Percentiles rank a stretch among this genome's conserved stretches.
phyloP scores from a whole-genome alignment of 92 coral and sea anemone genomes.

The Micromussa lordhowensis region DNA sequence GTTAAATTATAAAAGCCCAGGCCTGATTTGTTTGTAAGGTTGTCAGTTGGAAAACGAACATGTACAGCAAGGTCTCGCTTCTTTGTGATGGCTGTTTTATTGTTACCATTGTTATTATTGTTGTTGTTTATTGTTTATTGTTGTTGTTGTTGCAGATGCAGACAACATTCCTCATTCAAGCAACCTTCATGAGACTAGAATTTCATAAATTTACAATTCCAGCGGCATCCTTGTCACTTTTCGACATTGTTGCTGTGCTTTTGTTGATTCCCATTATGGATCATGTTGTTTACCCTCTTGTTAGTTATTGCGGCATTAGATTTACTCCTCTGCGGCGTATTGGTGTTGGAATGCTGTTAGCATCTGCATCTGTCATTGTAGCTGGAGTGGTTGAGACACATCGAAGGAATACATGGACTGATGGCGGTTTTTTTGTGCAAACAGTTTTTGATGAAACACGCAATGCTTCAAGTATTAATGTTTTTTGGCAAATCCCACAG shows the following conservation, averaged over 20 bases:
- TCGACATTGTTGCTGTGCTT: conserved; percentile 59
- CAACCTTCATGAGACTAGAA: conserved; percentile 75
- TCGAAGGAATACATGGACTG: conserved; percentile 15
- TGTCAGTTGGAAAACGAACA: too few species aligned
- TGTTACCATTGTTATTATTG: neutral
- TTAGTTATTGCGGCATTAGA: conserved; percentile 46
- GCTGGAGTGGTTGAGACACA: conserved; percentile 76
- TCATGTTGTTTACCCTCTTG: conserved; percentile 67
- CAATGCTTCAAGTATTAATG: conserved; percentile 62
- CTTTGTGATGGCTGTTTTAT: too few species aligned
- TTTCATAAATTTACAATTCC: conserved; percentile 14
- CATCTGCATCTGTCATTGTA: conserved; percentile 66
- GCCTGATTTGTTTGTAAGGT: too few species aligned
- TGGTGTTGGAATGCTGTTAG: conserved; percentile 78
- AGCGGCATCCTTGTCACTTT: conserved; percentile 62
- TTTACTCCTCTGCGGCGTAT: conserved; percentile 75
- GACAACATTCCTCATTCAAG: conserved; percentile 90
- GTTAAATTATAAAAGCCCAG: too few species aligned
- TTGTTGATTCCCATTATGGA: conserved; percentile 68
- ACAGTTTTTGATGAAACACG: conserved; percentile 11
- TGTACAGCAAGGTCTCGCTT: too few species aligned
- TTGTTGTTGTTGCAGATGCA: conserved; percentile 68
- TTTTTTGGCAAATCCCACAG: conserved; percentile 92
- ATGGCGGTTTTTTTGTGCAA: neutral
- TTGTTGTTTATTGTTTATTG: too few species aligned